Evolutionary conservation across 2,888 invertebrate genomes (phyloP), one percentile per base, ranked within the genome.

Genomic region (Adela reaumurella): DNA sequence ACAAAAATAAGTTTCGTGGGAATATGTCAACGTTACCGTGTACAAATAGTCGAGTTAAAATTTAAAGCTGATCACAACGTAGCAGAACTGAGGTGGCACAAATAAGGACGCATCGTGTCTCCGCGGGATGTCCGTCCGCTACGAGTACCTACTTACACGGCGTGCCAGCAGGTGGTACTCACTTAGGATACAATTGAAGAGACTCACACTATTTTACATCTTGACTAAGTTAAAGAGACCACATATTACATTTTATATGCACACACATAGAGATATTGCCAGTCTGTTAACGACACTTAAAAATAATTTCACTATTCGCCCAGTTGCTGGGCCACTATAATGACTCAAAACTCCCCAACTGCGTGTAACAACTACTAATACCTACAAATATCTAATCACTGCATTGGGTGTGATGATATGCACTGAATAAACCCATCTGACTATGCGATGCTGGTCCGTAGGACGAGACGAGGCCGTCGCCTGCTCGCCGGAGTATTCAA

Each of bases 321-420:
- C 78, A 77, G 77, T 55, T 65, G 68, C 77, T 77, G 77, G 72
- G 70, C 68, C 58, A 53, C 65, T 74, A n/a, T 67, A 70, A 76
- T 76, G 76, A 76, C 76, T 74, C 68, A 62, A 73, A 74, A 63
- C 62, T 67, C 14, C 73, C 74, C 68, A 71, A 72, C 68, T 61
- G 71, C 70, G 65, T 64, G 70, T 77, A 76, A 76, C 74, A 73
- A 66, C 77, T 78, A 77, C 72, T 76, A 78, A 77, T 76, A 77
- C 76, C 78, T 76, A 74, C 74, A 62, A 71, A 71, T 70, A 74
- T 72, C 74, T 78, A 77, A 74, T 73, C 78, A 77, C 78, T 78
- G 78, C 71, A 70, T 69, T 68, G 67, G 71, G 76, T 77, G 74
- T 78, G 77, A 77, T 78, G 78, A 78, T 78, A 78, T 78, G 78